Base-by-base conservation (phyloP, 2,888 invertebrate genomes). In the Horisme vitalbata region DNA sequence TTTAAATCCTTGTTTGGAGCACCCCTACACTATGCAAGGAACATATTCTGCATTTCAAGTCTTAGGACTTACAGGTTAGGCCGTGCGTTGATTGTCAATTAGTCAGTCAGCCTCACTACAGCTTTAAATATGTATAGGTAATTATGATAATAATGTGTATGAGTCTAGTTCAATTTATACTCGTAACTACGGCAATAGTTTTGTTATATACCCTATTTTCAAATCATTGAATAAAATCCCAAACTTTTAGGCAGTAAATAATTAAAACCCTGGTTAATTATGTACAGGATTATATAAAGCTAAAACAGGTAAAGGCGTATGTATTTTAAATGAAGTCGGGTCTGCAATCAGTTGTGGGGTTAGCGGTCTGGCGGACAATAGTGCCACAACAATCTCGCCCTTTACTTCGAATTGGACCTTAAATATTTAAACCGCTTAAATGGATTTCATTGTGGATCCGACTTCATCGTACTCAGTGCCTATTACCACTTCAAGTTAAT, bases 371-470 rank as follows among this genome's bases (percentile, higher is more conserved):
- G 51, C 78, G 83, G 83, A 85, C 87, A 83, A 83, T 83, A 77
- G 77, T 81, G 78, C 79, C 83, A 82, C 86, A 86, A 84, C 84
- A 84, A 86, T 85, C 81, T 81, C 83, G 81, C 81, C 88, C 87
- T 87, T 86, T 82, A 77, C 80, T 78, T 82, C 73, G 71, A 78
- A 86, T 86, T 87, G 84, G 81, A 83, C 78, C n/a, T 83, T 89
- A 73, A 89, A 89, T 89, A 89, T 89, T 89, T 85, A 87, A 83
- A 81, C 75, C 76, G 77, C 78, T 83, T 84, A 85, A 88, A 85
- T 84, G 86, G 85, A 81, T 87, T 89, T 82, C 86, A 84, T 85
- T 87, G 82, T 84, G 74, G 68, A 69, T 69, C 72, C 73, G 57
- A 75, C 74, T 80, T 78, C 65, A 72, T 71, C 56, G 52, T 63